Evolutionary conservation across 2,888 invertebrate genomes (phyloP).

Genomic region (Leistus spinibarbis): DNA sequence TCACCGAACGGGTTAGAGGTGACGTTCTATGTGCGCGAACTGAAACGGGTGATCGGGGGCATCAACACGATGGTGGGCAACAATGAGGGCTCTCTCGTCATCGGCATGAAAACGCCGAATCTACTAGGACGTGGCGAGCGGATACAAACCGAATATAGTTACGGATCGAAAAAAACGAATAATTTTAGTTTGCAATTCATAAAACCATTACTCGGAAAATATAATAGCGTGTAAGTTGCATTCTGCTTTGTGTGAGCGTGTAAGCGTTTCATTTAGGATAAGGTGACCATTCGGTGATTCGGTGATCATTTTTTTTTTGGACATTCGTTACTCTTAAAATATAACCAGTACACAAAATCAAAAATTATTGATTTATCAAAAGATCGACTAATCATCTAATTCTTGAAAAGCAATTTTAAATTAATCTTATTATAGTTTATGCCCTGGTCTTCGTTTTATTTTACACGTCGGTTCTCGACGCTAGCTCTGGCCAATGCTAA

Average conservation of each 20-base stretch:
- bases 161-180: constrained; percentile 81
- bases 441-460: too few relatives aligned
- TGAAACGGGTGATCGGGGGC: constrained; percentile 81
- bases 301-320: too few relatives aligned
- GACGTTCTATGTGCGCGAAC: constrained; percentile 85
- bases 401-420: too few relatives aligned
- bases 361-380: too few relatives aligned
- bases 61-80: constrained; percentile 88
- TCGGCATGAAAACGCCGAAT: constrained; percentile 81
- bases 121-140: constrained; percentile 86
- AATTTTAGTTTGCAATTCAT: constrained; percentile 79
- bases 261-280: too few relatives aligned
- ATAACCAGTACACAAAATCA: too few relatives aligned
- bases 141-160: constrained; percentile 80
- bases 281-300: too few relatives aligned
- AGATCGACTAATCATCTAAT: too few relatives aligned
- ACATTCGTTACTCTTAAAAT: too few relatives aligned
- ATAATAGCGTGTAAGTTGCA: constrained; percentile 66
- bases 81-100: constrained; percentile 85
- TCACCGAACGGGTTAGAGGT: constrained; percentile 85
- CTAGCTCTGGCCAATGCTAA: too few relatives aligned
- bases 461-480: too few relatives aligned
- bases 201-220: constrained; percentile 81
- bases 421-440: too few relatives aligned
- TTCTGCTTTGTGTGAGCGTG: neutral